These are phyloP conservation scores for Limnothrissa miodon DNA, from an alignment of 2,113 vertebrate species.

Conservation along the genomic window DNA sequence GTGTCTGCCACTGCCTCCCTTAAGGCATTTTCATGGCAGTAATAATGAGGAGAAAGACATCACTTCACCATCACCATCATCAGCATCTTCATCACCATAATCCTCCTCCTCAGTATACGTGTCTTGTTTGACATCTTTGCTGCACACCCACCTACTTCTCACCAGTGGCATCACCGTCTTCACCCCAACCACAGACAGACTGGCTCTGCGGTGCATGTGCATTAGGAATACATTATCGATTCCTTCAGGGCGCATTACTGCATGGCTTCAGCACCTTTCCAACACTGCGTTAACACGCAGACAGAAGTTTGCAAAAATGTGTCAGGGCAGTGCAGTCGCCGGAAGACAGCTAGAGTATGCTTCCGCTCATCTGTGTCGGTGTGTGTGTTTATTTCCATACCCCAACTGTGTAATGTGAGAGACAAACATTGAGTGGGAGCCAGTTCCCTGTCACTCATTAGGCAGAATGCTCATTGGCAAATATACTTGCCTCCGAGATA, in stretches of 20 bases:
- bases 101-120: background rate
- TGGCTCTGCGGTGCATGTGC: background rate
- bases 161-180: background rate
- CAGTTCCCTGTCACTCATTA: constrained; percentile 68
- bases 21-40: background rate
- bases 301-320: background rate
- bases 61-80: background rate
- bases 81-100: background rate
- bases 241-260: background rate
- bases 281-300: background rate
- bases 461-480: constrained; percentile 57
- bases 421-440: constrained; percentile 57
- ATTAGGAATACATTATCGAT: background rate
- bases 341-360: background rate
- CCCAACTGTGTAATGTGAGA: constrained; percentile 55
- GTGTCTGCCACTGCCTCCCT: background rate
- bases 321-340: background rate
- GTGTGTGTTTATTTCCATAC: background rate
- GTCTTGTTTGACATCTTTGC: background rate
- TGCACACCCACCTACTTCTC: background rate
- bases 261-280: background rate
- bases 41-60: background rate
- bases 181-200: background rate
- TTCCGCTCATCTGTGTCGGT: background rate
- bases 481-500: constrained; percentile 55